A percentile compares a stretch with the other conserved stretches of the same genome.
Evolutionary conservation across 2,888 invertebrate species (phyloP).

Genomic region (Homarus gammarus): DNA sequence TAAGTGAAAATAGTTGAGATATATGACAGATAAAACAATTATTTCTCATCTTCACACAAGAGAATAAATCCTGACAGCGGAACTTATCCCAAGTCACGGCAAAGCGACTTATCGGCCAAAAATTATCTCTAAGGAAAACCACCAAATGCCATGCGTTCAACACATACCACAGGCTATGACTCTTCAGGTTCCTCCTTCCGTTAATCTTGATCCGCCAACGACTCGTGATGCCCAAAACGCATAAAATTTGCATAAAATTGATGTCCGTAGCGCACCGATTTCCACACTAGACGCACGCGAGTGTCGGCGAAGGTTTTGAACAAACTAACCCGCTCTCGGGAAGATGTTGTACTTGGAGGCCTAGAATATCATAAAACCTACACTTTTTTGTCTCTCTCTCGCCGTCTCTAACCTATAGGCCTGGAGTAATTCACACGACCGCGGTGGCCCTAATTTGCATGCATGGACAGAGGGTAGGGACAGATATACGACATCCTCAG

Average conservation of each 20-base stretch:
- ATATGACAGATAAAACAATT: no score
- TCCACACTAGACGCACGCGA: slow-evolving; percentile 27
- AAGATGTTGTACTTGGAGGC: slow-evolving; percentile 13
- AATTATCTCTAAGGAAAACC: not conserved
- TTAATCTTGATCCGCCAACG: slow-evolving; percentile 30
- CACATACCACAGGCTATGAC: slow-evolving; percentile 39
- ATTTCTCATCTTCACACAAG: no score
- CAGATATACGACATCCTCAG: no score
- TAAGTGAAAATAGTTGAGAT: no score
- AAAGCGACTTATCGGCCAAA: not conserved
- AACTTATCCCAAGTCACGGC: no score
- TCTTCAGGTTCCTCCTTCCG: slow-evolving; percentile 27
- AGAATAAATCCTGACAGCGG: no score
- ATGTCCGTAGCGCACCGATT: slow-evolving; percentile 34
- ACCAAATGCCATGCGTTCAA: not conserved
- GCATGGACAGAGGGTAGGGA: not conserved
- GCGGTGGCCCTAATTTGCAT: slow-evolving; percentile 68
- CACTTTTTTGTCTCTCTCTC: slow-evolving; percentile 22
- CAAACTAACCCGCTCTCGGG: slow-evolving; percentile 41
- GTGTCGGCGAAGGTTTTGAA: slow-evolving; percentile 40
- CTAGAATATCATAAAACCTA: slow-evolving; percentile 61
- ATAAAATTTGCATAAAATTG: slow-evolving; percentile 60
- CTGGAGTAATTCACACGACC: slow-evolving; percentile 54
- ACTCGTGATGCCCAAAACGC: slow-evolving; percentile 14
- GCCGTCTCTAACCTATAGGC: slow-evolving; percentile 34